Percentiles rank a stretch among this genome's conserved stretches.
Evolutionary conservation across 2,797 vertebrate genomes (phyloP).

Genomic region (Atherinosoma microstoma): DNA sequence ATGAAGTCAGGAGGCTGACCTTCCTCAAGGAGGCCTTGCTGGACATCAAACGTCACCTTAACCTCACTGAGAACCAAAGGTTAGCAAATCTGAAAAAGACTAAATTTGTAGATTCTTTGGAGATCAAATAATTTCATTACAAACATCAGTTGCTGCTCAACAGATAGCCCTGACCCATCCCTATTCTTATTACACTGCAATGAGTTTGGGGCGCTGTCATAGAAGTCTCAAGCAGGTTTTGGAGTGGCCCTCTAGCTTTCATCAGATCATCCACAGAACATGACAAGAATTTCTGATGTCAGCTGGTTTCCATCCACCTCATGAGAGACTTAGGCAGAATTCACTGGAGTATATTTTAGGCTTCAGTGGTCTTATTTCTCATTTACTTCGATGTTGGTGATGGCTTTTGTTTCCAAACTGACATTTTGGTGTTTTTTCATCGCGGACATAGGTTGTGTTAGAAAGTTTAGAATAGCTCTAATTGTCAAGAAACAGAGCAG

Average conservation of each 20-base stretch:
- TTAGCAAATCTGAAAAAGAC: slow-evolving; percentile 54
- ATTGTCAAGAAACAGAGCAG: not conserved
- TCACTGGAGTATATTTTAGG: not conserved
- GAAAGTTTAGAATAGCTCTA: not conserved
- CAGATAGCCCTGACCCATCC: not conserved
- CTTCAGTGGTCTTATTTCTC: not conserved
- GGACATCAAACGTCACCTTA: slow-evolving; percentile 96
- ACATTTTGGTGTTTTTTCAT: not conserved
- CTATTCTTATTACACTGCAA: too few species aligned
- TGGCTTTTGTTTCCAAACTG: not conserved
- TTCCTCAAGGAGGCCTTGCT: slow-evolving; percentile 95
- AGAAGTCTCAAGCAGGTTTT: not conserved
- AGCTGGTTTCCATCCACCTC: not conserved
- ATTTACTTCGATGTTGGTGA: not conserved
- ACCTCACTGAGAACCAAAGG: slow-evolving; percentile 95
- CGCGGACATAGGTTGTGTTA: not conserved
- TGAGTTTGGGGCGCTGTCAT: too few species aligned
- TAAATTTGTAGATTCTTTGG: too few species aligned
- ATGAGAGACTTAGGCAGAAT: not conserved
- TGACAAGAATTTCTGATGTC: not conserved
- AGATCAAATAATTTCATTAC: not conserved
- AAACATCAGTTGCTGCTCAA: too few species aligned
- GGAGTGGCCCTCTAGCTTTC: too few species aligned
- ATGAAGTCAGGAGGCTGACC: slow-evolving; percentile 94
- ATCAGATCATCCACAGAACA: not conserved